Conservation (phyloP, 1,140 invertebrate species). For the Copidosoma floridanum region DNA sequence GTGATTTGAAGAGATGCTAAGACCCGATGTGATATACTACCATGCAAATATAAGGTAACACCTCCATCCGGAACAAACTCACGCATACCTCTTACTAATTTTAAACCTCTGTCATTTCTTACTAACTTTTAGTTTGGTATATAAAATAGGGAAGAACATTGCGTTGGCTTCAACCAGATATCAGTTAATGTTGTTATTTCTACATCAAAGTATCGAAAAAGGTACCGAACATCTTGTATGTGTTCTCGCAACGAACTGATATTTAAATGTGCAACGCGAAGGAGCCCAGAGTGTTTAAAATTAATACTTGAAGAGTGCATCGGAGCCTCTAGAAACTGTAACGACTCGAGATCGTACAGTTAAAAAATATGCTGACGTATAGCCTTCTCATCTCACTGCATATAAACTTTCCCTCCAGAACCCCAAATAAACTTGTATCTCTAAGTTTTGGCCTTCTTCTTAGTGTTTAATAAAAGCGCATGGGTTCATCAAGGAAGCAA, state of each 20-base stretch:
- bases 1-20: neutral
- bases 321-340: too few species aligned
- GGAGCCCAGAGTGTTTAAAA: too few species aligned
- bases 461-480: too few species aligned
- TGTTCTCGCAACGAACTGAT: neutral
- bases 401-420: neutral
- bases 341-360: neutral
- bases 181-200: neutral
- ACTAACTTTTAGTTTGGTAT: neutral
- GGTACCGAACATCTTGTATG: neutral
- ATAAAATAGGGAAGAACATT: neutral
- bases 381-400: neutral
- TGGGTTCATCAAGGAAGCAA: too few species aligned
- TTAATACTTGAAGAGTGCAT: too few species aligned
- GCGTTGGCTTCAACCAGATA: neutral
- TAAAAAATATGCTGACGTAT: neutral
- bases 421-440: neutral
- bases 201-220: neutral
- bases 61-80: neutral
- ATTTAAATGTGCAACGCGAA: neutral
- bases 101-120: neutral
- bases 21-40: neutral
- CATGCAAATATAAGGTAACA: neutral
- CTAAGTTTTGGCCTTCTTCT: too few species aligned
- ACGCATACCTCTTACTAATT: neutral